Evolutionary conservation across 2,797 vertebrate genomes (phyloP), one percentile per base, ranked within the genome.

Genomic region (Holocentrus rufus): DNA sequence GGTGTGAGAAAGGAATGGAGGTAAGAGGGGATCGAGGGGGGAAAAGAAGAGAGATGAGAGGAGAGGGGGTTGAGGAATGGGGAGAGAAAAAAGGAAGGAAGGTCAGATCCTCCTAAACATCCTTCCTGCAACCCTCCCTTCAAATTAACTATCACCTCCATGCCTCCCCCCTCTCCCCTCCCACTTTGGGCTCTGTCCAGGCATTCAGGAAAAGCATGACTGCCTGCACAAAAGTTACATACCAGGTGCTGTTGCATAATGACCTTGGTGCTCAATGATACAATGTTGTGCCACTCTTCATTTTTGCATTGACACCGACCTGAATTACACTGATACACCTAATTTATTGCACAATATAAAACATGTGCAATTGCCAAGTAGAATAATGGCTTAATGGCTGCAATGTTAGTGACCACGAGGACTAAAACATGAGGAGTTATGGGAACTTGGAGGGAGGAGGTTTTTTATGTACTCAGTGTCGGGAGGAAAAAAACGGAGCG

Each of bases 81-180:
- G n/a, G n/a, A n/a, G n/a, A n/a, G n/a, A 82, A 63, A 83, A 80
- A 87, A 89, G 88, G 87, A 86, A 84, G 86, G 88, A 90, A 89
- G 88, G 84, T 90, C 88, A 90, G 85, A 87, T 89, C 85, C 83
- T 89, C 88, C 88, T 90, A 89, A 92, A 92, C 87, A 92, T 92
- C 91, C 90, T 92, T 92, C 90, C 91, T 90, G 85, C 64, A 78
- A 57, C 79, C 78, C 88, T 86, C 68, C 83, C 87, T 74, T 81
- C 74, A 68, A 58, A 27, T 39, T 55, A 42, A 44, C 31, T 69
- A 86, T 90, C 83, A 87, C 82, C 79, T 80, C 80, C 72, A 67
- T 31, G 39, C 49, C 61, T 71, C 50, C 61, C 62, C 49, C 3
- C 30, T 31, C 3, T 7, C 30, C 30, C 30, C 30, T 31, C 55